Base-by-base conservation (phyloP, 1,140 invertebrate species). In the Drosophila kanapiae region DNA sequence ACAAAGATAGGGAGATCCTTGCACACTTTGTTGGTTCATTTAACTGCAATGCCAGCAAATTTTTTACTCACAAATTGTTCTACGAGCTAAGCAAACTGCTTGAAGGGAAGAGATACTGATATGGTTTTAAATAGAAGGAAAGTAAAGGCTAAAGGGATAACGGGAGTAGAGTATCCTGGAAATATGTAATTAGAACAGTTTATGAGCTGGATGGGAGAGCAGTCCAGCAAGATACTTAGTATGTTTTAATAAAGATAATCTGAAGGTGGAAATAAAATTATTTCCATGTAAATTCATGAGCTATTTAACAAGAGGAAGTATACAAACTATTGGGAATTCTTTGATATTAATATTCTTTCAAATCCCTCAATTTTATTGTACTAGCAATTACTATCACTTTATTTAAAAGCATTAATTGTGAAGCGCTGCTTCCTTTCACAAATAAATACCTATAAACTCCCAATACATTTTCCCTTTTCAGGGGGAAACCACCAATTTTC, bases 21-120 rank as follows among this genome's bases (percentile, higher is more conserved):
- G 70, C 74, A 64, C 74, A 78, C 75, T 68, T 75, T 82, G 63
- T 78, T 61, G 68, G 68, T 57, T 63, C 57, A 78, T 79, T 82
- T 75, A 82, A 79, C 62, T 56, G 69, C 54, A 67, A 61, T 51
- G 49, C 45, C 63, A 62, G 64, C 75, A 78, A 71, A 70, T 78
- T 70, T 78, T 78, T 70, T 62, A 78, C 58, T 56, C 38, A 29
- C 67, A 63, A 76, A 75, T 65, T 76, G 71, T 57, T 76, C 58
- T 64, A 51, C 54, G 68, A 74, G 53, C 70, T 60, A 42, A 42
- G 67, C 67, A 72, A 72, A 72, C 68, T 72, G 69, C 70, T 70
- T 45, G 48, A 70, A 68, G 31, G 45, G 37, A 72, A 71, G 23
- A 74, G 37, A 60, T 43, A 60, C 43, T 72, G 68, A 72, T 74